These are phyloP conservation scores for Drosophila bipectinata DNA, from an alignment of 1,140 invertebrate species.

Conservation along the genomic window DNA sequence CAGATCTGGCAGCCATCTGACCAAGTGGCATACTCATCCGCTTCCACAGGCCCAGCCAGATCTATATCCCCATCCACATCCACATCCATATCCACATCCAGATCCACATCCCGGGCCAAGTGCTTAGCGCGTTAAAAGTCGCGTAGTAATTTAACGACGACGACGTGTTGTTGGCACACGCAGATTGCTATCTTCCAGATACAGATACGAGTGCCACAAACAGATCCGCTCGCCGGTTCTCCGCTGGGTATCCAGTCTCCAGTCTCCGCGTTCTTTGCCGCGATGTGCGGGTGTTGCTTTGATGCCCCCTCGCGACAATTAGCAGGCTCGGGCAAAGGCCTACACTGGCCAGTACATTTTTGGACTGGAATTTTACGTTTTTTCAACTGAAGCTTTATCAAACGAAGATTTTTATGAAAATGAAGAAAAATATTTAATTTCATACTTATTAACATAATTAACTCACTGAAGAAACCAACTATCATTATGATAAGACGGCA, in stretches of 20 bases:
- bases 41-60: neutral
- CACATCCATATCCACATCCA: conserved; percentile 9
- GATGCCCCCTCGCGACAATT: conserved; percentile 59
- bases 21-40: conserved; percentile 23
- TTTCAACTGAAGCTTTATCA: no score
- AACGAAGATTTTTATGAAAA: no score
- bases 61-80: conserved; percentile 15
- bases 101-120: conserved; percentile 26
- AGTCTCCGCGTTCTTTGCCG: neutral
- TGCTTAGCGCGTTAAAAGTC: conserved; percentile 76
- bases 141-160: conserved; percentile 78
- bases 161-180: conserved; percentile 72
- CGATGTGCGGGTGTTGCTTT: conserved; percentile 71
- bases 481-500: no score
- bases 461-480: no score
- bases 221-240: conserved; percentile 22
- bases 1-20: conserved; percentile 12
- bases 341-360: conserved; percentile 28
- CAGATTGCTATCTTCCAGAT: conserved; percentile 68
- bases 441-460: no score
- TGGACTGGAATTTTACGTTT: neutral
- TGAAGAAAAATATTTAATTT: no score
- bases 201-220: conserved; percentile 51
- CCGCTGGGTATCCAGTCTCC: neutral
- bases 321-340: conserved; percentile 33